phyloP scores from a whole-genome alignment of 2,888 invertebrate species.

The Philaethria dido region DNA sequence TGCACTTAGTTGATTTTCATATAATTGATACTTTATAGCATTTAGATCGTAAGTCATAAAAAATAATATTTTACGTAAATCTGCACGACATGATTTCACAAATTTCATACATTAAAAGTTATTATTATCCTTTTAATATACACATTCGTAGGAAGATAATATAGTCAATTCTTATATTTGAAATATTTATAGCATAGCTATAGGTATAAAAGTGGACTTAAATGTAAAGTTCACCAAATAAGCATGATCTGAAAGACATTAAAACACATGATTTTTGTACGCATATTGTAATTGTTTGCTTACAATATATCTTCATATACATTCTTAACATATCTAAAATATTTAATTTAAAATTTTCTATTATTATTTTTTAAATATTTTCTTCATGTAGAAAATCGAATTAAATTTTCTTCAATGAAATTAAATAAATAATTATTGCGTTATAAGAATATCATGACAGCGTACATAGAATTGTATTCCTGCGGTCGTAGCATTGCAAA shows the following conservation, averaged over 20 bases:
- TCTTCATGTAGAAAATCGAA: too few species aligned
- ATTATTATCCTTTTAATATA: conserved; percentile 17
- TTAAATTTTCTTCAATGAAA: too few species aligned
- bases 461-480: neutral
- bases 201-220: conserved; percentile 33
- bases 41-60: conserved; percentile 29
- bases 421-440: too few species aligned
- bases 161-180: conserved; percentile 60
- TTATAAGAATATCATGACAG: too few species aligned
- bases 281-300: neutral
- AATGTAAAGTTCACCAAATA: conserved; percentile 4
- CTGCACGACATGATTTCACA: conserved; percentile 34
- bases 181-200: conserved; percentile 46
- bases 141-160: conserved; percentile 46
- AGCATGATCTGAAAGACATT: neutral
- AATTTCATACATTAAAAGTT: conserved; percentile 21
- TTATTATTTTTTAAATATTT: too few species aligned
- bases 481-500: neutral
- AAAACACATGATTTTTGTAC: neutral
- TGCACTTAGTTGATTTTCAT: conserved; percentile 68
- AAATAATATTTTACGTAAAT: conserved; percentile 30
- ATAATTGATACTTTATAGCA: conserved; percentile 41
- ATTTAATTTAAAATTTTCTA: neutral
- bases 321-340: neutral
- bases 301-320: neutral